Evolutionary conservation across 2,113 vertebrate species (phyloP).

Genomic region (Nesoenas mayeri): DNA sequence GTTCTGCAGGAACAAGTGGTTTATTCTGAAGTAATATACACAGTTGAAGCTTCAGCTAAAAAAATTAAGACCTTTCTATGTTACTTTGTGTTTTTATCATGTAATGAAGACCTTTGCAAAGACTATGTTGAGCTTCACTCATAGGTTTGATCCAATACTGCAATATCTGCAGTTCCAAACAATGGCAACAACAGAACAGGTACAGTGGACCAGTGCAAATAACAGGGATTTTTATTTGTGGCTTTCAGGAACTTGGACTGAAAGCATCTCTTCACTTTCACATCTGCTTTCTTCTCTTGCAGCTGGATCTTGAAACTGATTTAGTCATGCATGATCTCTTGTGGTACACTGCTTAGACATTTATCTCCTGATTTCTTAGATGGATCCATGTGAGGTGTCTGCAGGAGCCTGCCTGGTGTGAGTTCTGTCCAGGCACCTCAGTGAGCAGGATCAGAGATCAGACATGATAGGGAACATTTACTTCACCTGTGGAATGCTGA

Average conservation of each 20-base stretch:
- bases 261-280: not conserved
- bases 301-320: not conserved
- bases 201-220: not conserved
- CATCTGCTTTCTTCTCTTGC: not conserved
- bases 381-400: not conserved
- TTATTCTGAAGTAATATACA: not conserved
- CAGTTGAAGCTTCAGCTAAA: not conserved
- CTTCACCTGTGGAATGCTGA: not conserved
- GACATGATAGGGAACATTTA: not conserved
- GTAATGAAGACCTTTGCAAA: not conserved
- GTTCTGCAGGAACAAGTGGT: not conserved
- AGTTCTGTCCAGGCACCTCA: not conserved
- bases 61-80: not conserved
- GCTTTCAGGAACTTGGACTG: not conserved
- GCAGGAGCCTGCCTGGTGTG: not conserved
- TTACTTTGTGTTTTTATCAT: not conserved
- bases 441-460: not conserved
- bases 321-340: not conserved
- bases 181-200: not conserved
- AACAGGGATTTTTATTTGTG: not conserved
- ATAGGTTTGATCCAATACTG: not conserved
- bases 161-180: not conserved
- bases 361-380: not conserved
- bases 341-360: not conserved
- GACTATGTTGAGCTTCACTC: not conserved